Conservation (phyloP, 1,140 invertebrate genomes). For the Drosophila kikkawai region DNA sequence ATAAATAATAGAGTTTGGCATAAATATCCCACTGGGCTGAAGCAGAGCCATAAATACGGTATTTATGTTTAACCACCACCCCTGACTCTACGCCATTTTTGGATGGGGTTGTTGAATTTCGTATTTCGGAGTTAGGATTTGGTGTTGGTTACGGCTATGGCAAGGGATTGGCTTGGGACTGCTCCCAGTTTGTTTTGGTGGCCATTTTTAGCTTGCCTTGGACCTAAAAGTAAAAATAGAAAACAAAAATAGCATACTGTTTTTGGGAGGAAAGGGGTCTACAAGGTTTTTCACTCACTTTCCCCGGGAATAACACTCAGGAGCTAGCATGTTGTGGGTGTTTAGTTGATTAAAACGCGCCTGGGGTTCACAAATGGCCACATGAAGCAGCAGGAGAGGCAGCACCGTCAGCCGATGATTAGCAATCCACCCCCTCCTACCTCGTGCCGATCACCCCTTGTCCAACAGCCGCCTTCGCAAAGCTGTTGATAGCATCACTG, state of each 20-base stretch:
- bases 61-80: slow-evolving; percentile 70
- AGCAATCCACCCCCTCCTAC: slow-evolving; percentile 47
- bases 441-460: slow-evolving; percentile 42
- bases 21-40: slow-evolving; percentile 70
- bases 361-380: slow-evolving; percentile 34
- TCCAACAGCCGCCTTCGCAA: slow-evolving; percentile 59
- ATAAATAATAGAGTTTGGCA: slow-evolving; percentile 56
- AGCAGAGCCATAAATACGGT: slow-evolving; percentile 63
- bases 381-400: slow-evolving; percentile 15
- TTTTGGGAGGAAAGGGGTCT: slow-evolving; percentile 54
- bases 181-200: slow-evolving; percentile 6
- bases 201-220: slow-evolving; percentile 66
- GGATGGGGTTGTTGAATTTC: slow-evolving; percentile 37
- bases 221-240: slow-evolving; percentile 63
- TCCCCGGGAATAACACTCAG: slow-evolving; percentile 7
- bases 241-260: slow-evolving; percentile 53
- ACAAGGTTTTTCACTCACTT: slow-evolving; percentile 73
- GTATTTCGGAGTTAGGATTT: slow-evolving; percentile 5
- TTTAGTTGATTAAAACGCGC: slow-evolving; percentile 61
- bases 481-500: slow-evolving; percentile 72
- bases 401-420: slow-evolving; percentile 33
- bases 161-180: slow-evolving; percentile 12
- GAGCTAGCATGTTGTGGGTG: slow-evolving; percentile 47
- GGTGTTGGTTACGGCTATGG: slow-evolving; percentile 29
- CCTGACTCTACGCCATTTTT: slow-evolving; percentile 32